A percentile compares a stretch with the other conserved stretches of the same genome.
phyloP scores from a whole-genome alignment of 1,140 invertebrate genomes.

The Pseudachorutes palmiensis region DNA sequence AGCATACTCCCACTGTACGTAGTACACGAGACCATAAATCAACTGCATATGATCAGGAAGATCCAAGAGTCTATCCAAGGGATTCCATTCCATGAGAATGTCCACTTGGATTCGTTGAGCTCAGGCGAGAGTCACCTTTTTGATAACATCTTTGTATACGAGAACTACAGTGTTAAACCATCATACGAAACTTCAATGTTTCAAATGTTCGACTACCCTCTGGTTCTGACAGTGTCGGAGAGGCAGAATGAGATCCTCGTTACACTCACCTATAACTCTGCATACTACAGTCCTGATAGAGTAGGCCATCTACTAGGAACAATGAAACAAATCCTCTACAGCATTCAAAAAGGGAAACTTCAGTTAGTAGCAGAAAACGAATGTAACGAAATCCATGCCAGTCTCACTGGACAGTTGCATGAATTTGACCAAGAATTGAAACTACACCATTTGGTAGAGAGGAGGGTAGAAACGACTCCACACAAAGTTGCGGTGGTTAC shows the following conservation, averaged over 20 bases:
- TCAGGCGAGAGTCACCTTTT: neutral
- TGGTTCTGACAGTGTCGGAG: no score
- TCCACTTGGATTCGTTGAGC: neutral
- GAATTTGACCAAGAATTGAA: neutral
- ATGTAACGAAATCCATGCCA: neutral
- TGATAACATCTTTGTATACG: neutral
- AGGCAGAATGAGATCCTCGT: no score
- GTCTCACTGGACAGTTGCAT: neutral
- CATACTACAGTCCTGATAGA: no score
- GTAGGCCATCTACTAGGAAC: no score
- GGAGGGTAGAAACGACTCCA: neutral
- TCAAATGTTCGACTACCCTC: neutral
- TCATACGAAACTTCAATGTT: neutral
- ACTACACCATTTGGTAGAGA: neutral
- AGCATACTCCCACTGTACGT: neutral
- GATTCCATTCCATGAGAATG: neutral
- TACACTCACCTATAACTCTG: no score
- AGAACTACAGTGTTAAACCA: neutral
- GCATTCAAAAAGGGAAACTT: neutral
- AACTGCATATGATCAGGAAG: neutral
- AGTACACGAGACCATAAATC: neutral
- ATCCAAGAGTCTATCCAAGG: neutral
- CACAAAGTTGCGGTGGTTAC: neutral
- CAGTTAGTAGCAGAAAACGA: neutral
- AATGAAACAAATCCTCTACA: no score